Evolutionary conservation across 2,113 vertebrate genomes (phyloP).

Genomic region (Zapus hudsonius): DNA sequence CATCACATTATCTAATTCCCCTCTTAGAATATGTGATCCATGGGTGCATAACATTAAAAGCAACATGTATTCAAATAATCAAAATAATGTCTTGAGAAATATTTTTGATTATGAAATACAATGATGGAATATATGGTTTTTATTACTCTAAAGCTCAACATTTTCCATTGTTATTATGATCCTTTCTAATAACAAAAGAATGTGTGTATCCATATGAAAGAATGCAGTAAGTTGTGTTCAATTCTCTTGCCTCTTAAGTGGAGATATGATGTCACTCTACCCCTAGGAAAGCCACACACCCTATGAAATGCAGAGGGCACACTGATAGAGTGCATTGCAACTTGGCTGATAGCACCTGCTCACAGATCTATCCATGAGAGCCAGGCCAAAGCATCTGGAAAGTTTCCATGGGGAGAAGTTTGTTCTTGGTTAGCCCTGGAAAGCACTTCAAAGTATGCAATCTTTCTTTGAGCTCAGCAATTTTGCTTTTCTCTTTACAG

Average conservation of each 20-base stretch:
- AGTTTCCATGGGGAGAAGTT: background rate
- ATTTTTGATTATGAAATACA: background rate
- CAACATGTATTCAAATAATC: background rate
- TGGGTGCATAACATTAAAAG: background rate
- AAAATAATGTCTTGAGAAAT: conserved; percentile 11
- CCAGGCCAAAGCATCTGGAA: background rate
- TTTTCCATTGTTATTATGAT: background rate
- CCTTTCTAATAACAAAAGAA: background rate
- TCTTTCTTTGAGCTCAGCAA: background rate
- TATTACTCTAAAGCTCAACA: background rate
- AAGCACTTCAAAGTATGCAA: background rate
- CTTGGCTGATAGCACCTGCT: background rate
- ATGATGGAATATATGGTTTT: background rate
- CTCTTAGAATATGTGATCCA: background rate
- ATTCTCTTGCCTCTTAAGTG: background rate
- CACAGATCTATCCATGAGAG: background rate
- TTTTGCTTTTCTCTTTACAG: background rate
- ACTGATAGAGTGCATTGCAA: background rate
- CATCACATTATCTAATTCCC: too few species aligned
- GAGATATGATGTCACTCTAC: background rate
- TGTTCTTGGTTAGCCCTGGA: background rate
- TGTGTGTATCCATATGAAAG: background rate
- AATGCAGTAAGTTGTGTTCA: background rate
- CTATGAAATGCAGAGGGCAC: background rate
- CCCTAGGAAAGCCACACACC: background rate